Evolutionary conservation across 2,113 vertebrate genomes (phyloP), one percentile per base, ranked within the genome.

Genomic region (Psilopogon haemacephalus): DNA sequence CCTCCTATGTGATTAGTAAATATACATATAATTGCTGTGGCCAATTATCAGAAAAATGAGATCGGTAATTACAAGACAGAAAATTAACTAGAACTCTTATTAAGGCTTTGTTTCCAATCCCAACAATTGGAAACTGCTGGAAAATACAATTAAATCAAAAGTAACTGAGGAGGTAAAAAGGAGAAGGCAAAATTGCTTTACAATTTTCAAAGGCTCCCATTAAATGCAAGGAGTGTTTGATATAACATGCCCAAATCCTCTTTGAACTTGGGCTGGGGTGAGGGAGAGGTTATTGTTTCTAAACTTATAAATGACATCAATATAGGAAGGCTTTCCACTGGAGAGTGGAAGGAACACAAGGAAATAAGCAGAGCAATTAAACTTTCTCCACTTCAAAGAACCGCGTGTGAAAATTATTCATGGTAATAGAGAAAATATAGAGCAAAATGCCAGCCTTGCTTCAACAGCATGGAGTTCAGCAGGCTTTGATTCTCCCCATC

Each of bases 11-110:
- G 97, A 98, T 99, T 98, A 98, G 98, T 99, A 99, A 99, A 99
- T 99, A 99, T 99, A 99, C 99, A 99, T 99, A 98, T 99, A 98
- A 99, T 99, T 99, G 99, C 98, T 98, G 98, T 97, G 98, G 97
- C 98, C 98, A 99, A 99, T 99, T 99, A 99, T 99, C 99, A 99
- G 98, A 98, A 98, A 99, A 99, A 99, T 98, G 98, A 99, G 98
- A 99, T 98, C 98, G 97, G 99, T 99, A 99, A 99, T 99, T 99
- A 99, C 98, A 99, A 98, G 98, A 98, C 97, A 98, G 98, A 98
- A 98, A 98, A 98, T 99, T 98, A 99, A 99, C 98, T 98, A 98
- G 98, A 98, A 98, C 98, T 99, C 98, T 99, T 98, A 99, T 99
- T 98, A 99, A 99, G 97, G 97, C 98, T 98, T 98, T 98, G 98